Conservation (phyloP, 2,888 invertebrate species). For the Watsonalla cultraria region DNA sequence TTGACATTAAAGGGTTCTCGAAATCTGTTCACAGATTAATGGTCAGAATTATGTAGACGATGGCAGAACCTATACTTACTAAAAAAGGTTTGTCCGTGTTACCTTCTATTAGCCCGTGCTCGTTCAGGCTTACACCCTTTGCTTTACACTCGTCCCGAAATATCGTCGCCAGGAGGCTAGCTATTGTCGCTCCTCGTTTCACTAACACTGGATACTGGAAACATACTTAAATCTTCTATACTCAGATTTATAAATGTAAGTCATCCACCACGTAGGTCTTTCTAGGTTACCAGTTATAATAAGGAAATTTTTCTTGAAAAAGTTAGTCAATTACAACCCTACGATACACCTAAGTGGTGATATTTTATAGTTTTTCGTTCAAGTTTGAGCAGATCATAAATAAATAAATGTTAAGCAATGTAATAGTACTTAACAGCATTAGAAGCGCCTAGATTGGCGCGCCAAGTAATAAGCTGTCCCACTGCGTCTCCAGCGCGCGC, state of each 20-base stretch:
- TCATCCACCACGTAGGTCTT: too few species aligned
- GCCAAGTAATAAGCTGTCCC: slow-evolving; percentile 59
- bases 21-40: slow-evolving; percentile 28
- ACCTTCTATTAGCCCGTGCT: slow-evolving; percentile 51
- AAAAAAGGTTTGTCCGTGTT: background rate
- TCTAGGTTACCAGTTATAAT: too few species aligned
- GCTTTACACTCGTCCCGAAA: slow-evolving; percentile 50
- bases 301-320: too few species aligned
- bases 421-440: slow-evolving; percentile 28
- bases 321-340: too few species aligned
- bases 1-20: slow-evolving; percentile 39
- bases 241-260: too few species aligned
- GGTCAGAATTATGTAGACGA: background rate
- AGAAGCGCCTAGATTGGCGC: slow-evolving; percentile 43
- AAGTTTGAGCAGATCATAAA: too few species aligned
- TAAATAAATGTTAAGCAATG: background rate
- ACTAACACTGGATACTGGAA: slow-evolving; percentile 48
- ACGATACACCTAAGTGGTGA: too few species aligned
- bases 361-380: too few species aligned
- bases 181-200: slow-evolving; percentile 53
- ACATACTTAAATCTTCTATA: background rate
- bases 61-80: background rate
- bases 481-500: slow-evolving; percentile 48
- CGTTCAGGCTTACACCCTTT: slow-evolving; percentile 35
- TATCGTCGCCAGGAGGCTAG: slow-evolving; percentile 49